Base-by-base conservation (phyloP, 2,113 vertebrate genomes). In the cat (Felis catus) region DNA sequence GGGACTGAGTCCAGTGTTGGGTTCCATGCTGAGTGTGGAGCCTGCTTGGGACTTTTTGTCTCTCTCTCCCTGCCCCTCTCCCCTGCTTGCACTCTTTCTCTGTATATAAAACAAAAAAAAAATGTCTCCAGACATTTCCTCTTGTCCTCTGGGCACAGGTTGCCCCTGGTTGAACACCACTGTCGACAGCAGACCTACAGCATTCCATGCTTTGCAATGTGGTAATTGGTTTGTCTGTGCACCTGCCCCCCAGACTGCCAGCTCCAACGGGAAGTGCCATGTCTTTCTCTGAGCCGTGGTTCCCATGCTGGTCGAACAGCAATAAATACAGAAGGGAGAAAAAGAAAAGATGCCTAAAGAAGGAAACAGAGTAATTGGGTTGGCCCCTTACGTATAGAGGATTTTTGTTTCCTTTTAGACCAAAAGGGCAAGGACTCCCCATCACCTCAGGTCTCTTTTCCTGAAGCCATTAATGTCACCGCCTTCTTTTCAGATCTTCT, bases 331-430 rank as follows among this genome's bases (percentile, higher is more conserved):
- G 78, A 83, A 89, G 68, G 83, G 81, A 6, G 41, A 21, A 65
- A 86, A 83, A 58, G 25, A 81, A n/a, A 55, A 93, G 7, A 31
- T 19, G 55, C 16, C 80, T 92, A 29, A 63, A 78, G 76, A 68
- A 91, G 4, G 29, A 31, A n/a, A 23, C n/a, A 33, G 10, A 33
- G 10, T 18, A 12, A 71, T 31, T 6, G 2, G 39, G 25, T 66
- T 25, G 18, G 61, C 66, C n/a, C 14, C 25, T 82, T 71, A 39
- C 66, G 11, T 86, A 15, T 45, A 48, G 15, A 68, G 73, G 3
- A 7, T 73, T 95, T 93, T 89, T 93, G 45, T 81, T 94, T 94
- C 39, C 19, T 91, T 79, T 68, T 41, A 70, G 65, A 83, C 29
- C 45, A 1, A 81, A 89, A 70, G 33, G 29, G 15, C 41, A 91